Conservation (phyloP, 2,113 vertebrate species). For the Fukomys damarensis region DNA sequence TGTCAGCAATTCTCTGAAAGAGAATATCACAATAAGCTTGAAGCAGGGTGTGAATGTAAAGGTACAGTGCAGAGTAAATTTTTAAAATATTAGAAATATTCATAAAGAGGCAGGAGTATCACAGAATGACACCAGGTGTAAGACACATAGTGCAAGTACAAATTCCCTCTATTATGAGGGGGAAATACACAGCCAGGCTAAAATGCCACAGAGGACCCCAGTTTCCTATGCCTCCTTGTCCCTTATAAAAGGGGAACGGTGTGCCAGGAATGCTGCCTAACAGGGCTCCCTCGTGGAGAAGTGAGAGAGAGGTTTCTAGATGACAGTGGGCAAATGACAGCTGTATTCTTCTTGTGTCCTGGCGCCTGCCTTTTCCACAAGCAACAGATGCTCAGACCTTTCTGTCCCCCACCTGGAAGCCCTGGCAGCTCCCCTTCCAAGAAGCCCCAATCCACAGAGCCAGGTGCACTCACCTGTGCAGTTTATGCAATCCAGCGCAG, state of each 20-base stretch:
- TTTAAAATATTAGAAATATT: background rate
- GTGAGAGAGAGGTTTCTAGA: background rate
- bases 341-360: background rate
- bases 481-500: background rate
- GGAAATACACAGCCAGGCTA: background rate
- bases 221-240: background rate
- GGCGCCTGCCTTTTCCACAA: background rate
- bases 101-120: background rate
- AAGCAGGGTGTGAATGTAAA: background rate
- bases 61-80: background rate
- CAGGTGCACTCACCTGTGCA: background rate
- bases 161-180: background rate
- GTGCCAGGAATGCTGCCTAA: background rate
- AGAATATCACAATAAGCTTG: background rate
- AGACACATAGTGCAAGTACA: background rate
- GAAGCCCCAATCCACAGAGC: background rate
- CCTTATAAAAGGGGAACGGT: background rate
- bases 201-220: background rate
- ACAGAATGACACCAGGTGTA: background rate
- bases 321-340: background rate
- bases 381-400: background rate
- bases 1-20: background rate
- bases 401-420: background rate
- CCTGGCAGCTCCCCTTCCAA: background rate
- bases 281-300: background rate